Evolutionary conservation across 2,888 invertebrate species (phyloP).

Genomic region (Balanococcus diminutus): DNA sequence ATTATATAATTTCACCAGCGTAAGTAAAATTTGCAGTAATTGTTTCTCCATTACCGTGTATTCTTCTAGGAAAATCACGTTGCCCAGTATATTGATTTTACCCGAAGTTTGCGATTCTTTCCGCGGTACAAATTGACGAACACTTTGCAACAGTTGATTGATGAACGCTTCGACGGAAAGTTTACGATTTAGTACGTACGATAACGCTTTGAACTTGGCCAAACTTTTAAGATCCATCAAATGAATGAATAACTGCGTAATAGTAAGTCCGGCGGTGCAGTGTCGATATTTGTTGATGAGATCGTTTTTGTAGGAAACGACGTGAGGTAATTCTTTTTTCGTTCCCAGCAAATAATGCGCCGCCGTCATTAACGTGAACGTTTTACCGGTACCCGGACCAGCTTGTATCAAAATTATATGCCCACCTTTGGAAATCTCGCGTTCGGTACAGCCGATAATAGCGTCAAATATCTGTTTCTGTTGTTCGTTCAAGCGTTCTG

Average conservation of each 20-base stretch:
- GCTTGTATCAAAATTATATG: constrained; percentile 44
- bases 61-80: constrained; percentile 12
- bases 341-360: not conserved
- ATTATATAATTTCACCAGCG: not conserved
- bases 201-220: not conserved
- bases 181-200: not conserved
- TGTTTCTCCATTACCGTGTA: constrained; percentile 25
- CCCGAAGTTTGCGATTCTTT: not conserved
- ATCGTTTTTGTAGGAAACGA: constrained; percentile 26
- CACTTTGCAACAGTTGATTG: not conserved
- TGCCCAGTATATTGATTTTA: not conserved
- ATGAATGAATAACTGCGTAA: not conserved
- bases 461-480: too few species aligned
- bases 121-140: not conserved
- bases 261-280: not conserved
- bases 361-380: not conserved
- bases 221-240: not conserved
- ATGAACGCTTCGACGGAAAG: constrained; percentile 9
- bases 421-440: too few species aligned
- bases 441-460: too few species aligned
- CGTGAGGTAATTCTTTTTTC: not conserved
- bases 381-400: constrained; percentile 45
- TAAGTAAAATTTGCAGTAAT: not conserved
- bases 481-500: too few species aligned
- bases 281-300: not conserved